phyloP scores from a whole-genome alignment of 2,888 invertebrate genomes.

The Epiblema foenella region DNA sequence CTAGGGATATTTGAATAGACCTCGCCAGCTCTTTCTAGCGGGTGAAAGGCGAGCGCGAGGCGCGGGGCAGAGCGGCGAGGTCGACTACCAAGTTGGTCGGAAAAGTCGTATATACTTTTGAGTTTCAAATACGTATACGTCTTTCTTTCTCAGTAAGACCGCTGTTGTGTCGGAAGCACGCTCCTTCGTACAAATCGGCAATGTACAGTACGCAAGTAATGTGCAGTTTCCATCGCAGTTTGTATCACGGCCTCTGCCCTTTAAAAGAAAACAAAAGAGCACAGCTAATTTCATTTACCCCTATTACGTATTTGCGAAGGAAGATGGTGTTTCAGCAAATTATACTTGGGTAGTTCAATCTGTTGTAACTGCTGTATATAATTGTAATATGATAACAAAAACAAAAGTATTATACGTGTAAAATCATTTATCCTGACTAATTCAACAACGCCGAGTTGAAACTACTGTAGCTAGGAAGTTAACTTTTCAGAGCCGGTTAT shows the following conservation, averaged over 20 bases:
- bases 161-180: conserved; percentile 83
- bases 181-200: conserved; percentile 75
- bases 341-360: conserved; percentile 52
- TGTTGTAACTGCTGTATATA: conserved; percentile 46
- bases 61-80: conserved; percentile 51
- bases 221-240: conserved; percentile 77
- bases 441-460: too few species aligned
- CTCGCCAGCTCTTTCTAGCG: conserved; percentile 74
- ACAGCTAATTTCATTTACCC: conserved; percentile 78
- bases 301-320: conserved; percentile 76
- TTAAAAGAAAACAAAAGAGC: conserved; percentile 73
- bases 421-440: too few species aligned
- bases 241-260: conserved; percentile 65
- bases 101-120: conserved; percentile 21
- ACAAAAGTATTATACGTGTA: too few species aligned
- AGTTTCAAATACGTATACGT: conserved; percentile 9
- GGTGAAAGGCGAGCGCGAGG: conserved; percentile 56
- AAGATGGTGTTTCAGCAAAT: conserved; percentile 63
- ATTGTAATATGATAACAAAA: conserved; percentile 42
- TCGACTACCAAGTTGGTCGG: neutral
- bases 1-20: conserved; percentile 83
- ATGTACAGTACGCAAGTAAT: conserved; percentile 77
- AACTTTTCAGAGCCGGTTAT: too few species aligned
- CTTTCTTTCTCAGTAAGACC: conserved; percentile 49
- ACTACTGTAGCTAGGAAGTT: too few species aligned